Evolutionary conservation across 2,797 vertebrate genomes (phyloP).

Genomic region (Acrocephalus scirpaceus): DNA sequence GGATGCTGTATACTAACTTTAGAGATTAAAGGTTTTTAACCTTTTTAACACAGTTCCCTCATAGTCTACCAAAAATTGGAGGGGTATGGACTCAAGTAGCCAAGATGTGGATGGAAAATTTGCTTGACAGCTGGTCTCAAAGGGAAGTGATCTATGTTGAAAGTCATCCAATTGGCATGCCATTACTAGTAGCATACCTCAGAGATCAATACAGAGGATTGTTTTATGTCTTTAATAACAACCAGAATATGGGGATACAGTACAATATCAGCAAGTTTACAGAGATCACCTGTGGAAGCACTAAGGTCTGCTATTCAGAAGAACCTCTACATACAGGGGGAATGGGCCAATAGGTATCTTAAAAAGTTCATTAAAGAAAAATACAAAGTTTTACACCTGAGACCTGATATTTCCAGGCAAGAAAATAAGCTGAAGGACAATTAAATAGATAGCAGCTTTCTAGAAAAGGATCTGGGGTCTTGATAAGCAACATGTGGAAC

Average conservation of each 20-base stretch:
- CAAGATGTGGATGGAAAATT: not conserved
- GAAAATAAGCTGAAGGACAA: not conserved
- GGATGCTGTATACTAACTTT: not conserved
- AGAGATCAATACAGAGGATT: not conserved
- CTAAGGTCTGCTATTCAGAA: not conserved
- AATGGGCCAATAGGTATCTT: not conserved
- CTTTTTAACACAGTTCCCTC: not conserved
- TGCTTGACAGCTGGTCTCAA: not conserved
- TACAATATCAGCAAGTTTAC: not conserved
- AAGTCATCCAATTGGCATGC: not conserved
- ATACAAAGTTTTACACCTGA: not conserved
- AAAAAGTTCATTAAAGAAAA: not conserved
- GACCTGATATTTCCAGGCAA: not conserved
- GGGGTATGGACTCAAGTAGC: fast-evolving
- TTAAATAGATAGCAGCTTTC: not conserved
- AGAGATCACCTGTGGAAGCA: not conserved
- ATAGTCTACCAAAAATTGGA: not conserved
- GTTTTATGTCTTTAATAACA: not conserved
- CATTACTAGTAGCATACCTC: not conserved
- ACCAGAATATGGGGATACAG: not conserved
- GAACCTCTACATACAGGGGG: not conserved
- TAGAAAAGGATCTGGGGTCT: not conserved
- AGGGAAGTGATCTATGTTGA: not conserved
- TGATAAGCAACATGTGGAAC: not conserved
- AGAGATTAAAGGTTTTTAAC: not conserved